Base-by-base conservation (phyloP, 2,113 vertebrate genomes). In the Epinephelus fuscoguttatus region DNA sequence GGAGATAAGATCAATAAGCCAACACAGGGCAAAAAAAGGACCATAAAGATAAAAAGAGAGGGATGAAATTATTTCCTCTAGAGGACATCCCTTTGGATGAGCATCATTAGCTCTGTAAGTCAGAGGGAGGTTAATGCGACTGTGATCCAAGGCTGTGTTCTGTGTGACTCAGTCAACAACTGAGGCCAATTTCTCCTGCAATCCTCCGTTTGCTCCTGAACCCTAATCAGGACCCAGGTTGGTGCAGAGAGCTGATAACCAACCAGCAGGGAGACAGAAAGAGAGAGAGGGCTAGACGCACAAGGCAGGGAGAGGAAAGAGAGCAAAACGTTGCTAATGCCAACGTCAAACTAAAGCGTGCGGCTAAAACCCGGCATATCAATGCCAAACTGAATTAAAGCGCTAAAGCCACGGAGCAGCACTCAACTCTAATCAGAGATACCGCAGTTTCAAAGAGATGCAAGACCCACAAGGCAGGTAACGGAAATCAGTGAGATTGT, bases 351-450 rank as follows among this genome's bases (percentile, higher is more conserved):
- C 47, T 68, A 69, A 83, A 25, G 33, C 21, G n/a, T 52, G 67
- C 57, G 55, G 82, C 74, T 75, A 57, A 73, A 70, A 12, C 42
- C 21, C 5, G 15, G 70, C 59, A 49, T 33, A 55, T 82, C 73
- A 63, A 81, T 59, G 67, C 13, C 75, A 83, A 64, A 75, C 75
- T 86, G 67, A 79, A 71, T 77, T 70, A 84, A 75, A 76, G 64
- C 52, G 63, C 59, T 53, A 33, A 82, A 59, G 47, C 84, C 60
- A 78, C 1, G 1, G 49, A 73, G 70, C 30, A 67, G 69, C 52
- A 27, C 80, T 92, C 74, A 6, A 8, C 59, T 72, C 50, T 84
- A 72, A 90, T 91, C 80, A 86, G 72, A 86, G 82, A 83, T 71
- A 77, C 23, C 59, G 56, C 64, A 53, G 52, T 84, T 80, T 89